phyloP scores from a whole-genome alignment of 2,797 vertebrate genomes.

The Bovichtus variegatus region DNA sequence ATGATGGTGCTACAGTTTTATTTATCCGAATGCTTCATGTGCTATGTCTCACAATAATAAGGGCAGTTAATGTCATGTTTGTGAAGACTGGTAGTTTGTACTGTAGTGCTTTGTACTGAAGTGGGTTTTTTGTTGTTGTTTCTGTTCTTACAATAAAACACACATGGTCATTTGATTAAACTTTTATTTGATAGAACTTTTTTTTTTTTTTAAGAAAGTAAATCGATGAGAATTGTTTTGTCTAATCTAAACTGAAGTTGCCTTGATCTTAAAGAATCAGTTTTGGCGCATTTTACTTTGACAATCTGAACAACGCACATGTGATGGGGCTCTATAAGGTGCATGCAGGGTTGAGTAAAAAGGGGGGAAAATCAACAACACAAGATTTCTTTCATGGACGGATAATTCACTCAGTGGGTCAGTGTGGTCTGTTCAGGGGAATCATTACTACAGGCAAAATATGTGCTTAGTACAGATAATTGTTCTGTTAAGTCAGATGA shows the following conservation, averaged over 20 bases:
- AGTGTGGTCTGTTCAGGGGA: background rate
- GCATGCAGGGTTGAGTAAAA: constrained; percentile 27
- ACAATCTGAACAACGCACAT: constrained; percentile 19
- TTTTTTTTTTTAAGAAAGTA: constrained; percentile 6
- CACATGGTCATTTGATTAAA: constrained; percentile 33
- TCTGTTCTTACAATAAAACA: constrained; percentile 45
- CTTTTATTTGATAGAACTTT: constrained; percentile 50
- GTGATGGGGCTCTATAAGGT: background rate
- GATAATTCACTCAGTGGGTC: constrained; percentile 4
- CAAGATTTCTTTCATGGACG: background rate
- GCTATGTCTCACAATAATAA: background rate
- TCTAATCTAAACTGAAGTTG: constrained; percentile 17
- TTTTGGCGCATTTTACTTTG: constrained; percentile 12
- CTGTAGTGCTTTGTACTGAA: background rate
- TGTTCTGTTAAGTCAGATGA: constrained; percentile 1
- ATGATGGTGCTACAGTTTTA: background rate
- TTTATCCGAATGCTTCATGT: background rate
- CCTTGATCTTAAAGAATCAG: background rate
- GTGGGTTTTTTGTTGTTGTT: too few species aligned
- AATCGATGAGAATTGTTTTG: background rate
- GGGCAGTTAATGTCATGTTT: constrained; percentile 17
- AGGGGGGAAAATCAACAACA: background rate
- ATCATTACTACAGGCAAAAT: constrained; percentile 10
- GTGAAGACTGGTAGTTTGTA: constrained; percentile 6
- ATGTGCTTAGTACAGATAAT: background rate